Evolutionary conservation across 2,797 vertebrate genomes (phyloP), one percentile per base, ranked within the genome.

Genomic region (Bryconaethiops microstoma): DNA sequence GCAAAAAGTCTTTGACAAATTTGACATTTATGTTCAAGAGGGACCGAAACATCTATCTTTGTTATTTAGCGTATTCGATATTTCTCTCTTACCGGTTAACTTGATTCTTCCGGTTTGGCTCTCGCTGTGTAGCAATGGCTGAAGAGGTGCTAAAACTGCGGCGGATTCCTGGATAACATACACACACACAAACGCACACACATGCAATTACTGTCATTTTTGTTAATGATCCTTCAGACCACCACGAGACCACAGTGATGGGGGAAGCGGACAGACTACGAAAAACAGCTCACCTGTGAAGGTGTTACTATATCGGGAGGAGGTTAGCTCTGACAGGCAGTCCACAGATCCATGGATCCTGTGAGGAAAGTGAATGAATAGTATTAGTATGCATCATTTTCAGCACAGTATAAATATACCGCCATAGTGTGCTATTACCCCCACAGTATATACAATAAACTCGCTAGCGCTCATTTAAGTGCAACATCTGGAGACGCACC

Each of bases 131-230:
- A 72, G 95, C 94, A 25, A 94, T 90, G 74, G 96, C 94, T 4
- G 96, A 96, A 17, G 96, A 96, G 19, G 95, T 97, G 90, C 97
- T 99, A 84, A 96, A 93, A 82, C 96, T 98, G 86, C 97, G 95
- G 54, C 95, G 95, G 83, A 99, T 95, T 88, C 96, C 97, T 99
- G 91, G 76, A 79, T 23, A 67, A 72, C 68, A 64, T 17, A 78
- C 60, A 84, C 54, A 71, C 48, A 81, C 40, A 54, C 39, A 80
- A 19, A 59, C 35, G 67, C 7, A 45, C 13, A 70, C 8, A 65
- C 23, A n/a, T 45, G 19, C 54, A 42, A 74, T 42, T n/a, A 50
- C n/a, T 23, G 21, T n/a, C 16, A 40, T n/a, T n/a, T 14, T 40
- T 65, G 7, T n/a, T n/a, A 8, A 19, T 13, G n/a, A 82, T 71